Percentiles rank a stretch among this genome's conserved stretches.
Conservation (phyloP, 2,113 vertebrate species). For the Fulica atra region DNA sequence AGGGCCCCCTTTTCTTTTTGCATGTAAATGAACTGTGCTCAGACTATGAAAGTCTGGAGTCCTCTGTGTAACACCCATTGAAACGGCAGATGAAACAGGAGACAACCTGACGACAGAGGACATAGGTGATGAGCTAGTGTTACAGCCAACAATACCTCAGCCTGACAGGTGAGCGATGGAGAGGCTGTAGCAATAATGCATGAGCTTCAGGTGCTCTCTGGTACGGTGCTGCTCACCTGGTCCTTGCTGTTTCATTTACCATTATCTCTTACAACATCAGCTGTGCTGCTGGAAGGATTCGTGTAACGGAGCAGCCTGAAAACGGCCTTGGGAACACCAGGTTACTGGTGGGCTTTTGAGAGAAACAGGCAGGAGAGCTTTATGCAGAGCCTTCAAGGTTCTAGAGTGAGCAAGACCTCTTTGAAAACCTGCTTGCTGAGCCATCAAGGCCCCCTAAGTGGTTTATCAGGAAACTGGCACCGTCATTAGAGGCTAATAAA, state of each 20-base stretch:
- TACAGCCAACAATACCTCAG: slow-evolving; percentile 7
- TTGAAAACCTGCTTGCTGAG: background rate
- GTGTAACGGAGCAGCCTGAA: background rate
- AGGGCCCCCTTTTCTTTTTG: background rate
- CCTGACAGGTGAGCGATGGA: slow-evolving; percentile 43
- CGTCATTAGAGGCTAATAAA: background rate
- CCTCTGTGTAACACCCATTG: background rate
- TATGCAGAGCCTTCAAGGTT: background rate
- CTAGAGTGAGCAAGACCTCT: background rate
- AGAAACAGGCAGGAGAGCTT: background rate
- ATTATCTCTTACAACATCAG: background rate
- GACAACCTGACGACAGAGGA: background rate
- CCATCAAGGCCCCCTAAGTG: background rate
- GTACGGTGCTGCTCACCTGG: background rate
- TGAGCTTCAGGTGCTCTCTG: background rate
- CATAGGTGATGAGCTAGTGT: slow-evolving; percentile 1
- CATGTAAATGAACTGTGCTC: background rate
- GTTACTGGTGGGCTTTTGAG: background rate
- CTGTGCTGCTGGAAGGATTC: background rate
- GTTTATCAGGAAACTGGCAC: background rate
- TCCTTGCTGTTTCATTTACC: background rate
- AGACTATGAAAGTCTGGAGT: background rate
- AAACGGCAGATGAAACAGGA: background rate
- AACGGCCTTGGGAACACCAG: background rate
- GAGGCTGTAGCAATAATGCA: slow-evolving; percentile 65